Evolutionary conservation across 2,888 invertebrate species (phyloP).

Genomic region (Herminia tarsipennalis): DNA sequence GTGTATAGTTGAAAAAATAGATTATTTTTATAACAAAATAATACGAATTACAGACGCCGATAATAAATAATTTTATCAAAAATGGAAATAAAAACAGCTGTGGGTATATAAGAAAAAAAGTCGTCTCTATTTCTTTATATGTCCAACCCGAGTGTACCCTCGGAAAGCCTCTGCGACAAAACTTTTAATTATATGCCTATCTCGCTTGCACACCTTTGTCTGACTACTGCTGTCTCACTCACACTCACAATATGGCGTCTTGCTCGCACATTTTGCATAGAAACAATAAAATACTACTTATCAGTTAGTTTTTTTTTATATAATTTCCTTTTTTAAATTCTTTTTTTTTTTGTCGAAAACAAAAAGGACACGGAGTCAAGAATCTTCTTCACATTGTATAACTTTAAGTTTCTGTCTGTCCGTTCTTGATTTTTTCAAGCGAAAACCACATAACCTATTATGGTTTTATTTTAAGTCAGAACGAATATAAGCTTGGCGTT

Average conservation of each 20-base stretch:
- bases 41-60: too few relatives aligned
- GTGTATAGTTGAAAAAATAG: too few relatives aligned
- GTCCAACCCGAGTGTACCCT: conserved; percentile 69
- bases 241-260: conserved; percentile 34
- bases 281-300: conserved; percentile 32
- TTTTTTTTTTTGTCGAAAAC: too few relatives aligned
- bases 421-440: too few relatives aligned
- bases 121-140: conserved; percentile 43
- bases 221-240: conserved; percentile 32
- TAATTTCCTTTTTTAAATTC: too few relatives aligned
- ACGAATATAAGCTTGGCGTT: too few relatives aligned
- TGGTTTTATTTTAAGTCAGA: too few relatives aligned
- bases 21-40: not conserved
- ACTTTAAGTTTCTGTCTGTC: too few relatives aligned
- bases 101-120: conserved; percentile 1
- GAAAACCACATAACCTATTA: too few relatives aligned
- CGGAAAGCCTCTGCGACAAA: conserved; percentile 82
- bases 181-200: conserved; percentile 82
- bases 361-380: too few relatives aligned
- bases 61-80: too few relatives aligned
- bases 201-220: conserved; percentile 51
- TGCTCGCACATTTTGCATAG: conserved; percentile 48
- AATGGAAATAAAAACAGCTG: not conserved
- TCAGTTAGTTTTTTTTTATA: conserved; percentile 26
- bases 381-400: too few relatives aligned